Evolutionary conservation across 2,797 vertebrate species (phyloP).

Genomic region (Ataeniobius toweri): DNA sequence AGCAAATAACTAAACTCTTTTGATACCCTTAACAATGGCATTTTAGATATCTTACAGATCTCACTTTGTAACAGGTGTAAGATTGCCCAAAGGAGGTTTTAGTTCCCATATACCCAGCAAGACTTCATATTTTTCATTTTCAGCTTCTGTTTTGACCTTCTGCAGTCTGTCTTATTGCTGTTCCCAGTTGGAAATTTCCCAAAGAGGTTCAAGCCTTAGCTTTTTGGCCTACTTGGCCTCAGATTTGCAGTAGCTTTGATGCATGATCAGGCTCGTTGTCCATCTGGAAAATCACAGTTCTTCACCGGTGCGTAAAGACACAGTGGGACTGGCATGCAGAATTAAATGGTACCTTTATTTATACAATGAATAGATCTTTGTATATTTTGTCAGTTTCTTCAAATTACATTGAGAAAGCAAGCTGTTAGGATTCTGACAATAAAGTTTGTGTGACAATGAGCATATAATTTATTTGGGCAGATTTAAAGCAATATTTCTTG

Average conservation of each 20-base stretch:
- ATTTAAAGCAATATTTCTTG: no score
- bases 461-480: no score
- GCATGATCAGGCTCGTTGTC: conserved; percentile 51
- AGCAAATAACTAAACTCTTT: conserved; percentile 28
- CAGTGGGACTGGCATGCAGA: conserved; percentile 38
- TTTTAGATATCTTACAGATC: neutral
- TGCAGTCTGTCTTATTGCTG: neutral
- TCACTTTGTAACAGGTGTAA: conserved; percentile 16
- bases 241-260: conserved; percentile 40
- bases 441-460: no score
- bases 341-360: conserved; percentile 27
- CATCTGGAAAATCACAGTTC: conserved; percentile 51
- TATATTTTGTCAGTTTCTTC: neutral
- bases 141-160: conserved; percentile 1
- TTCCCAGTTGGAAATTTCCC: conserved; percentile 34
- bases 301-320: conserved; percentile 42
- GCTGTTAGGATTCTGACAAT: neutral
- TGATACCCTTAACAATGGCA: conserved; percentile 8
- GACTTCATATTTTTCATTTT: conserved; percentile 1
- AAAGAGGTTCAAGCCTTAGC: conserved; percentile 26
- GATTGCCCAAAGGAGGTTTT: conserved; percentile 10
- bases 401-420: neutral
- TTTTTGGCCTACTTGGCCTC: conserved; percentile 48
- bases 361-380: conserved; percentile 24
- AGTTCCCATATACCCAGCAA: neutral